A percentile compares a stretch with the other conserved stretches of the same genome.
phyloP scores from a whole-genome alignment of 1,140 invertebrate genomes.

The Forficula auricularia region DNA sequence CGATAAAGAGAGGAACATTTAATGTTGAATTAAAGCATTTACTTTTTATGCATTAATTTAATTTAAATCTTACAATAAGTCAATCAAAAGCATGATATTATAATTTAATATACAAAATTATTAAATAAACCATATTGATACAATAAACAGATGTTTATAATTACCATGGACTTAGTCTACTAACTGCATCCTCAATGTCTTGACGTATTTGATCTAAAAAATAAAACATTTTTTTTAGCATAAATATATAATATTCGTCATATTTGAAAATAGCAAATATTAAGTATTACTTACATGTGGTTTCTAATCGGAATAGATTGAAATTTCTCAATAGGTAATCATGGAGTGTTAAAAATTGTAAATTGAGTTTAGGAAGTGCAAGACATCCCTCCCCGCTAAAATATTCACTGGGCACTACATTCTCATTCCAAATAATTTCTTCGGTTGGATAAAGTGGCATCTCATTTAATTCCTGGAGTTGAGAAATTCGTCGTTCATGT shows the following conservation, averaged over 20 bases:
- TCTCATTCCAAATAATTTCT: constrained; percentile 97
- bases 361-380: constrained; percentile 91
- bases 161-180: constrained; percentile 83
- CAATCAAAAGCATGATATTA: constrained; percentile 2
- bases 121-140: neutral
- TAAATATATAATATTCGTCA: no score
- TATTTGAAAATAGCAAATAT: no score
- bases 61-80: no score
- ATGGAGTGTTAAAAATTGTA: constrained; percentile 95
- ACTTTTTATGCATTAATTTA: no score
- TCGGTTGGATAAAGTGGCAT: constrained; percentile 99
- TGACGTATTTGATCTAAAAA: constrained; percentile 87
- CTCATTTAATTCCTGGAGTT: constrained; percentile 86
- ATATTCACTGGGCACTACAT: constrained; percentile 93
- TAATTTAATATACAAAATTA: neutral
- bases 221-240: constrained; percentile 8
- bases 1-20: constrained; percentile 2
- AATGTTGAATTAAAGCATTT: no score
- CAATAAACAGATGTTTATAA: no score
- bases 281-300: constrained; percentile 92
- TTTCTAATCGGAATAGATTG: constrained; percentile 92
- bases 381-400: constrained; percentile 89
- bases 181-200: constrained; percentile 93
- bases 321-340: constrained; percentile 97
- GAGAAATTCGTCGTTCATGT: constrained; percentile 77